Evolutionary conservation across 2,113 vertebrate genomes (phyloP).

Genomic region (Setophaga coronata): DNA sequence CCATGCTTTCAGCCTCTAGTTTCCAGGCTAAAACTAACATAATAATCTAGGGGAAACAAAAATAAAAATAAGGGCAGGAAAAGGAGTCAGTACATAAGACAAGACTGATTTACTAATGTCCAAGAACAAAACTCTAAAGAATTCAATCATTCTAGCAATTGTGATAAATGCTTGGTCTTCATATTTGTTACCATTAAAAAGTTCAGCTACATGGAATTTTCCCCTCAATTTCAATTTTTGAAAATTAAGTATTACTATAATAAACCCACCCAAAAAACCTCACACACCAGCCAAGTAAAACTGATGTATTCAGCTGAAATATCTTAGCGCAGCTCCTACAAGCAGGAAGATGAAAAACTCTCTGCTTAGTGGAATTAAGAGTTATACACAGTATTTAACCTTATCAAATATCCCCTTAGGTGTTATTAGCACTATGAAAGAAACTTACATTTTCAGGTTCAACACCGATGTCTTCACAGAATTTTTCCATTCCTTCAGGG

Average conservation of each 20-base stretch:
- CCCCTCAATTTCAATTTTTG: not conserved
- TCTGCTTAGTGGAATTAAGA: not conserved
- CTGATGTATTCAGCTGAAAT: not conserved
- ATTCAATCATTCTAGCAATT: not conserved
- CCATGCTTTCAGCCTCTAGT: constrained; percentile 95
- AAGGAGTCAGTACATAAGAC: not conserved
- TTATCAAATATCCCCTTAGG: not conserved
- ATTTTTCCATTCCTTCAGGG: constrained; percentile 97
- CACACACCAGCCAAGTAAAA: not conserved
- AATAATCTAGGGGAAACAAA: constrained; percentile 80
- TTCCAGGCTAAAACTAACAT: constrained; percentile 98
- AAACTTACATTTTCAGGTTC: constrained; percentile 95
- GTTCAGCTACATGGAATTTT: not conserved
- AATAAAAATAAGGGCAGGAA: not conserved
- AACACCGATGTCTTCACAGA: constrained; percentile 96
- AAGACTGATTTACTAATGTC: not conserved
- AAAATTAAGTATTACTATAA: not conserved
- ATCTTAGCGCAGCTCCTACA: not conserved
- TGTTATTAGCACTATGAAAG: not conserved
- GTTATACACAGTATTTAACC: not conserved
- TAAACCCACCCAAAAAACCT: not conserved
- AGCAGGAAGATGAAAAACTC: not conserved
- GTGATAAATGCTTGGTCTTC: not conserved
- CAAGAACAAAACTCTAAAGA: not conserved
- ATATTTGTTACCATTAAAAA: not conserved